Evolutionary conservation across 1,140 invertebrate genomes (phyloP), one percentile per base, ranked within the genome.

Genomic region (Drosophila ogumai): DNA sequence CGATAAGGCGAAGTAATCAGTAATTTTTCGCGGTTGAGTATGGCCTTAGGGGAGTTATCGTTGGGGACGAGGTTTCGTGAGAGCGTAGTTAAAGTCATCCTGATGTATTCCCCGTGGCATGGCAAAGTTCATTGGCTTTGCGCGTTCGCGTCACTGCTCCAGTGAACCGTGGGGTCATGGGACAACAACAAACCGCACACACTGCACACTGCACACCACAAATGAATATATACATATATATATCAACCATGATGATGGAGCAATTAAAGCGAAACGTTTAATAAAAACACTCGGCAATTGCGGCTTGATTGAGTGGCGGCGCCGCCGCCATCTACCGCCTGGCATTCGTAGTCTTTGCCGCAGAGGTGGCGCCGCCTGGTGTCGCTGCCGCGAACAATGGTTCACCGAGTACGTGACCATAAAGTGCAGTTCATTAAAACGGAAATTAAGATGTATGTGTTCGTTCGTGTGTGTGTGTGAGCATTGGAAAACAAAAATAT

Each of bases 181-280:
- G 32, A 4, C 61, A 43, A 19, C 36, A 41, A 12, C 17, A 17
- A 12, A 12, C 0, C 9, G 25, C 28, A 46, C 12, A 25, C n/a
- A n/a, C 6, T 28, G 31, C 38, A 25, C 25, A 31, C 31, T 7
- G 12, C 36, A 22, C 31, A 47, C 46, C 6, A 31, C 15, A 50
- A 9, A 50, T 6, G 12, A 1, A 17, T 3, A 31, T 6, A 28
- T 1, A 28, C 2, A 19, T 6, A 44, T 22, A n/a, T 31, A 46
- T 46, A 31, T 31, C 41, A 49, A 9, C 19, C 32, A 40, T 34
- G 47, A 72, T 65, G 52, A 64, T 78, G 79, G 74, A 67, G 74
- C 79, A 81, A 78, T 81, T 82, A 81, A 81, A 82, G 74, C n/a
- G 22, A 72, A 82, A 63, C 61, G 60, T 56, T 81, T 73, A 41